phyloP scores from a whole-genome alignment of 1,140 invertebrate species.

The Drosophila micromelanica region DNA sequence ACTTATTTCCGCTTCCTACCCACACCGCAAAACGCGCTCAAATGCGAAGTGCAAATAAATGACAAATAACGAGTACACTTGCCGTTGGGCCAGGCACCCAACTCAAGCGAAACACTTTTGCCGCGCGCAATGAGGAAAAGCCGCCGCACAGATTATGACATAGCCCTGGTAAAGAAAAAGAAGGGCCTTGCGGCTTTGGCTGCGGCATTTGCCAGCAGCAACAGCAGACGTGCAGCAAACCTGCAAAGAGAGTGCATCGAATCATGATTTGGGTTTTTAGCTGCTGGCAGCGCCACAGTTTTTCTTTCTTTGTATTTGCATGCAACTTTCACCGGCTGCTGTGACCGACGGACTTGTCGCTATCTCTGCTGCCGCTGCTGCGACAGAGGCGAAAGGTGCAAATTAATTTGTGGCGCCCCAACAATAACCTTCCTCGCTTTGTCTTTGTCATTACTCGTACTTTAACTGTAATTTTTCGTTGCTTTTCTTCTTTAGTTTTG shows the following conservation, averaged over 20 bases:
- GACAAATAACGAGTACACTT: constrained; percentile 60
- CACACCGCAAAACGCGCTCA: constrained; percentile 32
- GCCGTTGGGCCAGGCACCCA: constrained; percentile 42
- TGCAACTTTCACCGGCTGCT: constrained; percentile 75
- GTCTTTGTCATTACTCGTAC: constrained; percentile 46
- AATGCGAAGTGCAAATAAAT: constrained; percentile 76
- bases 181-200: constrained; percentile 30
- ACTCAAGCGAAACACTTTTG: constrained; percentile 58
- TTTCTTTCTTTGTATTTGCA: constrained; percentile 71
- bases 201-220: constrained; percentile 4
- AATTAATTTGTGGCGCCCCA: constrained; percentile 77
- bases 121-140: constrained; percentile 52
- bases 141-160: constrained; percentile 58
- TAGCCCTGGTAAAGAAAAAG: constrained; percentile 30
- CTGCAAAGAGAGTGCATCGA: constrained; percentile 14
- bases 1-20: constrained; percentile 74
- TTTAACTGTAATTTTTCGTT: constrained; percentile 35
- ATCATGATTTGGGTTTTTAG: constrained; percentile 15
- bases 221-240: not conserved
- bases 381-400: constrained; percentile 73
- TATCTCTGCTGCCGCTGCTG: constrained; percentile 26
- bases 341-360: constrained; percentile 23
- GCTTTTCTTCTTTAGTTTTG: constrained; percentile 36
- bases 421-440: constrained; percentile 71
- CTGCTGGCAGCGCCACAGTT: constrained; percentile 31